Evolutionary conservation across 2,113 vertebrate species (phyloP), one percentile per base, ranked within the genome.

Genomic region (Anoplopoma fimbria): DNA sequence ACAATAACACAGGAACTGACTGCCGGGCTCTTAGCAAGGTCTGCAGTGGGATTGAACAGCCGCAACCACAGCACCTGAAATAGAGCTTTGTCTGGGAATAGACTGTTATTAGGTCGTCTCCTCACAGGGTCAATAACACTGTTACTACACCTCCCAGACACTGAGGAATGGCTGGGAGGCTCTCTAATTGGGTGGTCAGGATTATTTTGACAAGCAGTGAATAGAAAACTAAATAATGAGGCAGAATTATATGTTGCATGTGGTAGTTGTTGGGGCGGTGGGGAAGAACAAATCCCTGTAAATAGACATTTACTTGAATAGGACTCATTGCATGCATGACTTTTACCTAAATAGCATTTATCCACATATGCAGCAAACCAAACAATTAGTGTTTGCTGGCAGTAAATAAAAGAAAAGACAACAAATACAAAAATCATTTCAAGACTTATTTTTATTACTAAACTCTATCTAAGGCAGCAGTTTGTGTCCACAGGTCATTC

Each of bases 381-480:
- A 82, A 71, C n/a, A 51, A 70, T 31, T 6, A 27, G 19, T 31
- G 27, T 58, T 51, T 34, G 47, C 36, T 1, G 0, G 29, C 21
- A 4, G 25, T 1, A 6, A 8, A 38, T 67, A 65, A 61, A 13
- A 14, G 8, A 38, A 25, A 14, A 34, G 5, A 65, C 13, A 33
- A 62, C 3, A 49, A 75, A 77, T 2, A 75, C 23, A 38, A 34
- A 27, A 71, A 55, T 75, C 0, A 31, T 88, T 89, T 89, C 31
- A 77, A 80, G 27, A 84, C 63, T 64, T 71, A 72, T 62, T 27
- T 93, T 96, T 96, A 97, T 97, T 96, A 95, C 94, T 96, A 94
- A 94, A 94, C 84, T 89, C 93, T 90, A 57, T 93, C 94, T 94
- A 94, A 91, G 91, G 93, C 89, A 93, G 91, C 89, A 93, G 79